Conservation (phyloP, 2,113 vertebrate species). For the Galbula dea region DNA sequence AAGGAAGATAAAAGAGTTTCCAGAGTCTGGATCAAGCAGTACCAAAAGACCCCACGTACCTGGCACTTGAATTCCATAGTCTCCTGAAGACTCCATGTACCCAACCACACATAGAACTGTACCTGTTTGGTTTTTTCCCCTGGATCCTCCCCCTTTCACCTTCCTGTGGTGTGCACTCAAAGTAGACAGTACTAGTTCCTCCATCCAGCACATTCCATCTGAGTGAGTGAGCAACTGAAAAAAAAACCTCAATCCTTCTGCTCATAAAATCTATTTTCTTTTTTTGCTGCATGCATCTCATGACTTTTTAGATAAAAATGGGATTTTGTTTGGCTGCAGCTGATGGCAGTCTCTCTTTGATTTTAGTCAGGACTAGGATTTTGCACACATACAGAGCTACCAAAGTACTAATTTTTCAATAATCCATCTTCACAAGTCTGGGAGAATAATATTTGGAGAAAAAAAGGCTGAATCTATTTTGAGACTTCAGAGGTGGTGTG, state of each 20-base stretch:
- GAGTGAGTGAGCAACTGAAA: not conserved
- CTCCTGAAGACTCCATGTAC: not conserved
- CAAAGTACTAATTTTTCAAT: not conserved
- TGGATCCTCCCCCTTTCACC: not conserved
- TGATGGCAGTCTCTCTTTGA: not conserved
- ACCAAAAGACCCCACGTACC: not conserved
- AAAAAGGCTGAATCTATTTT: not conserved
- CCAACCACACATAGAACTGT: not conserved
- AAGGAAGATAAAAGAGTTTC: not conserved
- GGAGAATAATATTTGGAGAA: not conserved
- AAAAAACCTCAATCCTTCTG: not conserved
- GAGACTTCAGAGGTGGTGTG: not conserved
- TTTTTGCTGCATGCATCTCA: not conserved
- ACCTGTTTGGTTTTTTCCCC: not conserved
- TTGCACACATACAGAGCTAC: rapidly evolving
- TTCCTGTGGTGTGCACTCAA: not conserved
- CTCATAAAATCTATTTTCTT: not conserved
- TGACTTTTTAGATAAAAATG: not conserved
- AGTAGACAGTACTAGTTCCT: not conserved
- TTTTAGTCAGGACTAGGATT: not conserved
- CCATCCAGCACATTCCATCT: not conserved
- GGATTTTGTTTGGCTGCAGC: not conserved
- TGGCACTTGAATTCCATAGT: not conserved
- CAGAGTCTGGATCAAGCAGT: not conserved
- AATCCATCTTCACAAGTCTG: not conserved